phyloP scores from a whole-genome alignment of 2,113 vertebrate genomes.

The Tichodroma muraria region DNA sequence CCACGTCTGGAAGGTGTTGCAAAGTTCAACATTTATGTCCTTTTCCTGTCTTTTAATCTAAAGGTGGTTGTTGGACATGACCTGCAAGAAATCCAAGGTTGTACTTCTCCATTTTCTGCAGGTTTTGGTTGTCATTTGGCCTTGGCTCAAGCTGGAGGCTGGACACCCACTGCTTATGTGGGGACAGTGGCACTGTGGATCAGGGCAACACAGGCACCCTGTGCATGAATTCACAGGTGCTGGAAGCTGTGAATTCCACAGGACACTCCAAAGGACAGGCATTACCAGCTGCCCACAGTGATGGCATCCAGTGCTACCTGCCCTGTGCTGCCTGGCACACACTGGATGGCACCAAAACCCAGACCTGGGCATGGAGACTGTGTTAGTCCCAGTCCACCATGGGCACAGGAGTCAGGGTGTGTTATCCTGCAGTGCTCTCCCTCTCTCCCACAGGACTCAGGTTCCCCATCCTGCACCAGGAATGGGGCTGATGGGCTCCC shows the following conservation, averaged over 20 bases:
- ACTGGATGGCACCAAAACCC: neutral
- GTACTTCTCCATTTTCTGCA: neutral
- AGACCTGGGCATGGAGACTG: neutral
- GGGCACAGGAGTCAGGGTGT: accelerated
- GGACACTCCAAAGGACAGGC: accelerated
- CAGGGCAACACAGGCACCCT: neutral
- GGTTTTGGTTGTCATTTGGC: neutral
- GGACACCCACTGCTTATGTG: neutral
- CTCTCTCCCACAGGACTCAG: neutral
- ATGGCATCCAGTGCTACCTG: neutral
- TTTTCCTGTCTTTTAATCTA: neutral
- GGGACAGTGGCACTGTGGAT: neutral
- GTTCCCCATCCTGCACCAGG: neutral
- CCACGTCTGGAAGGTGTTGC: neutral
- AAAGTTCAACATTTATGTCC: neutral
- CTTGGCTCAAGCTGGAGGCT: neutral
- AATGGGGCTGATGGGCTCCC: neutral
- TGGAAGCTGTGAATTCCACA: neutral
- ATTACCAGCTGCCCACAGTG: accelerated
- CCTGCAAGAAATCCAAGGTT: neutral
- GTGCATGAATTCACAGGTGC: neutral
- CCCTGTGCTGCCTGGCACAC: neutral
- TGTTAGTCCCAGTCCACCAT: neutral
- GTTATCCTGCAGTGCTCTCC: neutral
- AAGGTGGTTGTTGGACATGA: neutral